Conservation (phyloP, 2,888 invertebrate species). For the Gymnoscelis rufifasciata region DNA sequence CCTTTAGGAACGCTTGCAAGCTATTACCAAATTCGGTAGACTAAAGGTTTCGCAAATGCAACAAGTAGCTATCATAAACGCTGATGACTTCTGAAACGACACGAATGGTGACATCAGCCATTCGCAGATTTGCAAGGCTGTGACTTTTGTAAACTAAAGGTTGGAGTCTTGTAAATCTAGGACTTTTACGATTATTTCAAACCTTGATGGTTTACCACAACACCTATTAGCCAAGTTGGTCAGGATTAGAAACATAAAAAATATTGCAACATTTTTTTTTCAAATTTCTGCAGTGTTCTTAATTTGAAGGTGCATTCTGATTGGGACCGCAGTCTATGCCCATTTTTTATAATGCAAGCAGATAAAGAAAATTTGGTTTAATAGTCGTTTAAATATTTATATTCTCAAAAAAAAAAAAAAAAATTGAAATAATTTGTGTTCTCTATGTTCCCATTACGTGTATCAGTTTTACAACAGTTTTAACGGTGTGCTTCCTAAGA, state of each 20-base stretch:
- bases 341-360: too few relatives aligned
- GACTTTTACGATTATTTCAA: not conserved
- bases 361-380: too few relatives aligned
- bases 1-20: too few relatives aligned
- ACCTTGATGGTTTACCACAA: not conserved
- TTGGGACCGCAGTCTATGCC: too few relatives aligned
- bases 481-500: conserved; percentile 17
- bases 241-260: too few relatives aligned
- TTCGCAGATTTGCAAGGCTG: conserved; percentile 12
- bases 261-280: too few relatives aligned
- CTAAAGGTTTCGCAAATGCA: not conserved
- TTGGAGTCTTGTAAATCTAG: conserved; percentile 4
- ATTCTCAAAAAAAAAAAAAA: too few relatives aligned
- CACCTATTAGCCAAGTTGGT: not conserved
- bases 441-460: conserved; percentile 15
- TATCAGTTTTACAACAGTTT: conserved; percentile 12
- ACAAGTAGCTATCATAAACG: not conserved
- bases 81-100: conserved; percentile 11
- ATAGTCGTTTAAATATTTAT: not conserved
- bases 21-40: too few relatives aligned
- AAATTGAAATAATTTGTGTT: too few relatives aligned
- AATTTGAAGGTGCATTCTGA: too few relatives aligned
- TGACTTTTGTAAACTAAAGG: conserved; percentile 15
- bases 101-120: conserved; percentile 11
- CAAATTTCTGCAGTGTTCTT: too few relatives aligned